phyloP scores from a whole-genome alignment of 2,113 vertebrate species.

The Manacus vitellinus region DNA sequence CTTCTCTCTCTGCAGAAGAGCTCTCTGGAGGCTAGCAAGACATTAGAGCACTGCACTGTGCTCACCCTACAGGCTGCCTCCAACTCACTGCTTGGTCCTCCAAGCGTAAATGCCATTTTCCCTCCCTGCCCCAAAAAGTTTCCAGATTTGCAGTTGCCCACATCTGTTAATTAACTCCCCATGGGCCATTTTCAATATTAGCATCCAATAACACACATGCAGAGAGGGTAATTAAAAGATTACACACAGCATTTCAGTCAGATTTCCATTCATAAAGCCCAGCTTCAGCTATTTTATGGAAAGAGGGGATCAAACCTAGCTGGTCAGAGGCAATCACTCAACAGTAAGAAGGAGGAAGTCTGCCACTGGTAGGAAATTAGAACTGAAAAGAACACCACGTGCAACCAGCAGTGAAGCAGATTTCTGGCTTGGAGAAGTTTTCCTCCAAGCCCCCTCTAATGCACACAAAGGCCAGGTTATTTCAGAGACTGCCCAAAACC shows the following conservation, averaged over 20 bases:
- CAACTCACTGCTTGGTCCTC: background rate
- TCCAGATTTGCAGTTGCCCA: background rate
- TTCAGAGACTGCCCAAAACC: background rate
- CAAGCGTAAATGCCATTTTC: background rate
- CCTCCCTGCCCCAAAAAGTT: background rate
- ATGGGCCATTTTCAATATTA: accelerated
- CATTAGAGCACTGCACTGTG: background rate
- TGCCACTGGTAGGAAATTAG: background rate
- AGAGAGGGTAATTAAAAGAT: background rate
- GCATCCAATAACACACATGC: background rate
- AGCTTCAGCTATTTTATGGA: background rate
- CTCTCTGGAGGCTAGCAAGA: background rate
- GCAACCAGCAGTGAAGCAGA: background rate
- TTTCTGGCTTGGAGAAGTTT: background rate
- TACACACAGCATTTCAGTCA: background rate
- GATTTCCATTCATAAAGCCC: background rate
- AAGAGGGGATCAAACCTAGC: background rate
- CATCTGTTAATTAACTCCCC: background rate
- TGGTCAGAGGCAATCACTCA: background rate
- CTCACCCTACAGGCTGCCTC: background rate
- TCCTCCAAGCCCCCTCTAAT: background rate
- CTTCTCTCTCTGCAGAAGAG: background rate
- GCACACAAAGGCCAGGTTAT: background rate
- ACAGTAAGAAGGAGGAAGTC: background rate
- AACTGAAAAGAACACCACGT: background rate